These are phyloP conservation scores for Xenentodon cancila DNA, from an alignment of 2,797 vertebrate species.

Conservation along the genomic window DNA sequence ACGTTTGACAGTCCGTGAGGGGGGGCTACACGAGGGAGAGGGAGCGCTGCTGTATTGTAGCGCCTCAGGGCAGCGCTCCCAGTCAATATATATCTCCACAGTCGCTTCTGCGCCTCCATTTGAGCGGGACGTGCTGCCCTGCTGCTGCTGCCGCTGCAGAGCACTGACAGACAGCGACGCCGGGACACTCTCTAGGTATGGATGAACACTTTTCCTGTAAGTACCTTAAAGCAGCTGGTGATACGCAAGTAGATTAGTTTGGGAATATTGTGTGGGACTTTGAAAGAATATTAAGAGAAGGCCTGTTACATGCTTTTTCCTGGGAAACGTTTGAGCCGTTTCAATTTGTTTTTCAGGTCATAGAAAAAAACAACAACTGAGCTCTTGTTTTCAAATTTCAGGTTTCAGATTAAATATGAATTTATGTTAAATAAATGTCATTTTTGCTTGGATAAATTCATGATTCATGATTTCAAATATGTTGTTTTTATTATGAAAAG, in stretches of 20 bases:
- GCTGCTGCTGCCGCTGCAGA: conserved; percentile 51
- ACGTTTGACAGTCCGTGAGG: conserved; percentile 67
- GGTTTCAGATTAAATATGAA: background rate
- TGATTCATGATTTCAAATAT: too few relatives aligned
- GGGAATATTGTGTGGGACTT: background rate
- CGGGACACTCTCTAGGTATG: conserved; percentile 70
- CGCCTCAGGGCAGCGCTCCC: conserved; percentile 89
- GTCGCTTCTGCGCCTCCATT: conserved; percentile 76
- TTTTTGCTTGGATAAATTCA: background rate
- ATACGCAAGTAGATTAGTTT: conserved; percentile 15
- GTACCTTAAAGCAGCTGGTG: conserved; percentile 20
- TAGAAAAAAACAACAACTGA: background rate
- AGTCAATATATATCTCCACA: conserved; percentile 92
- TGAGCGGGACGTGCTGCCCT: conserved; percentile 71
- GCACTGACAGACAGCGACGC: conserved; percentile 65
- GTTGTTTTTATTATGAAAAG: background rate
- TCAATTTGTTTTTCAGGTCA: background rate
- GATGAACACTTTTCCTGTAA: conserved; percentile 26
- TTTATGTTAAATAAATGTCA: background rate
- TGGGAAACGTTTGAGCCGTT: background rate
- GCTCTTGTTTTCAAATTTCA: background rate
- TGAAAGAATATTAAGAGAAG: background rate
- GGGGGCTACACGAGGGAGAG: conserved; percentile 33
- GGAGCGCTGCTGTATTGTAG: conserved; percentile 79
- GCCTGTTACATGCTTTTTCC: conserved; percentile 10